Conservation (phyloP, 1,140 invertebrate genomes). For the Orussus abietinus region DNA sequence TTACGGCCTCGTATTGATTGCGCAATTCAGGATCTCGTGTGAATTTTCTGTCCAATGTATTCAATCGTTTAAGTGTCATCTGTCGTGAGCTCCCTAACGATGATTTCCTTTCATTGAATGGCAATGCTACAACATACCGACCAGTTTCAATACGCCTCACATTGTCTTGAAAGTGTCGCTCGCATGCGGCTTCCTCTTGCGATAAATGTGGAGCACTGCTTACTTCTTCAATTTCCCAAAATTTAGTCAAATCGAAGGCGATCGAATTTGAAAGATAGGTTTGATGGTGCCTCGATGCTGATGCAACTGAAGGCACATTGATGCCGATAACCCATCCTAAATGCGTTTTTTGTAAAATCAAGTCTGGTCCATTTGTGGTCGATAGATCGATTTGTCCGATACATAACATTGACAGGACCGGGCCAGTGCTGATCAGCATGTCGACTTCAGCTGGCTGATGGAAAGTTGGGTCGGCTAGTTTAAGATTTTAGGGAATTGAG, state of each 20-base stretch:
- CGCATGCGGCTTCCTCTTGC: slow-evolving; percentile 13
- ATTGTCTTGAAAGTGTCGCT: slow-evolving; percentile 14
- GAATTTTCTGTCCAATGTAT: slow-evolving; percentile 16
- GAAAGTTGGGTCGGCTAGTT: no score
- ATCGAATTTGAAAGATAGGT: slow-evolving; percentile 2
- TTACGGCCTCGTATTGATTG: slow-evolving; percentile 15
- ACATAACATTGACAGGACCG: slow-evolving; percentile 9
- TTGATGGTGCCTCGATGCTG: neutral
- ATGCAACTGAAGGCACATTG: neutral
- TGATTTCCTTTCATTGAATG: slow-evolving; percentile 10
- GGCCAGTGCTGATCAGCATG: neutral
- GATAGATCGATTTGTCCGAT: slow-evolving; percentile 13
- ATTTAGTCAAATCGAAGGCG: slow-evolving; percentile 3
- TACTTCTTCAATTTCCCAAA: slow-evolving; percentile 19
- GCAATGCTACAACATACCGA: slow-evolving; percentile 14
- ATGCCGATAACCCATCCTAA: slow-evolving; percentile 16
- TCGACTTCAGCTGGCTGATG: no score
- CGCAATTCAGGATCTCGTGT: slow-evolving; percentile 12
- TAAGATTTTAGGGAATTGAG: no score
- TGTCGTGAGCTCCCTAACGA: slow-evolving; percentile 13
- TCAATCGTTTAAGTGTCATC: slow-evolving; percentile 18
- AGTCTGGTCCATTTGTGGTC: neutral
- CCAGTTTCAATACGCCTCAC: slow-evolving; percentile 5
- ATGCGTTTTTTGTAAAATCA: slow-evolving; percentile 11
- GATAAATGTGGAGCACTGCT: neutral